Percentiles rank a stretch among this genome's conserved stretches.
Evolutionary conservation across 2,888 invertebrate genomes (phyloP).

Genomic region (Pristionchus maxplancki): DNA sequence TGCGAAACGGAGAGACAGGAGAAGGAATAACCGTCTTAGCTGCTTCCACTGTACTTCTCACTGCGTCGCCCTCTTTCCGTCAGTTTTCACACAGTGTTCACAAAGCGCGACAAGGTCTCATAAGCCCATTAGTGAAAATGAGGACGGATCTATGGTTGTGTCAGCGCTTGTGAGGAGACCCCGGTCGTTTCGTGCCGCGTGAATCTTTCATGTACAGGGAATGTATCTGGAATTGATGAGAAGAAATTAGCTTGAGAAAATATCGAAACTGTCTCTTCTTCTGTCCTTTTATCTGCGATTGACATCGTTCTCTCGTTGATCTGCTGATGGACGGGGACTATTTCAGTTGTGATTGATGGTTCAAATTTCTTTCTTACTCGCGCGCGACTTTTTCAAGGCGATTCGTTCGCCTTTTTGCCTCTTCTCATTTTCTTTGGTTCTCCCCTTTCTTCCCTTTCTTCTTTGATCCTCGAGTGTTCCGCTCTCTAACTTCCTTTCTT

Average conservation of each 20-base stretch:
- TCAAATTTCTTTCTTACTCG: background rate
- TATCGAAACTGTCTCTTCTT: background rate
- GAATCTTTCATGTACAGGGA: background rate
- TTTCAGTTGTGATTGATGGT: background rate
- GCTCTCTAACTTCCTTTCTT: background rate
- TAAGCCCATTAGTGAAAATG: too few species aligned
- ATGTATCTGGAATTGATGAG: too few species aligned
- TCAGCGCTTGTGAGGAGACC: too few species aligned
- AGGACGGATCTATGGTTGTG: too few species aligned
- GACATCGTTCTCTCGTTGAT: background rate
- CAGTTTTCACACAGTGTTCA: background rate
- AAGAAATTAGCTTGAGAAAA: background rate
- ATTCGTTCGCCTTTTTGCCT: background rate
- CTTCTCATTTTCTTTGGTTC: background rate
- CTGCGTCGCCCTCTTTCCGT: background rate
- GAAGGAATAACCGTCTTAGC: background rate
- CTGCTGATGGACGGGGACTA: background rate
- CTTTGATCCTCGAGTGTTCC: conserved; percentile 28
- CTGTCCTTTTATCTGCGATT: background rate
- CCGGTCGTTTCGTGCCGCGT: background rate
- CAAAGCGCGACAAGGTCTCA: too few species aligned
- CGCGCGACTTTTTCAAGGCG: conserved; percentile 4
- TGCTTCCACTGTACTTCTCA: too few species aligned
- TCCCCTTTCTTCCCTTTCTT: background rate
- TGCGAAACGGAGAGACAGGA: background rate